Evolutionary conservation across 2,797 vertebrate species (phyloP), one percentile per base, ranked within the genome.

Genomic region (Poecilia picta): DNA sequence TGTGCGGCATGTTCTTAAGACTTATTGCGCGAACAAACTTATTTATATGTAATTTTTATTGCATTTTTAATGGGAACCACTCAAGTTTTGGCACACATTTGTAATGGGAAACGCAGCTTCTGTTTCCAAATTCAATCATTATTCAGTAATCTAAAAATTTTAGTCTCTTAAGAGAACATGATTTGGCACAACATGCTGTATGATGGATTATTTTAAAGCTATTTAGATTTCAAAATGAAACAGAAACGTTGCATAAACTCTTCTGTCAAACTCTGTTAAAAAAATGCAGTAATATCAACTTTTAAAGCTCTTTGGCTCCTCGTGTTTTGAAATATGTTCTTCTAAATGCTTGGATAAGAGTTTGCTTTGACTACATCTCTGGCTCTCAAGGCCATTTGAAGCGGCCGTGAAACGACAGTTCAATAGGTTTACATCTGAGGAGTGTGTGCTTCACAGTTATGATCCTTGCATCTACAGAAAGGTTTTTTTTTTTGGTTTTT

Each of bases 401-500:
- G 41, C 8, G 5, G 13, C 68, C 23, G 41, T n/a, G 45, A 71
- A 71, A 45, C 43, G n/a, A 46, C 41, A n/a, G 25, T 28, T 71
- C 25, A 45, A 15, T 16, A 28, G 6, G 68, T 28, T 45, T 8
- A 28, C 4, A 46, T 71, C 68, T 71, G 41, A 45, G 41, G 25
- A 15, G 41, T 3, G 25, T 43, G 11, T 45, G 11, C 41, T 43
- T 46, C 5, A 25, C 68, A 41, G n/a, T 6, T 82, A 23, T 81
- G 80, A 74, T 45, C 77, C 41, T 72, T 78, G 71, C 33, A 75
- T 77, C 6, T 80, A 77, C 62, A 80, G 75, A 25, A 80, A 55
- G 41, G 53, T 31, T 68, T 73, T 55, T 51, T 51, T 51, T 20
- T 0, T 13, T 15, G 0, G 68, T 45, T 53, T 85, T 89, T 89